Evolutionary conservation across 2,888 invertebrate species (phyloP).

Genomic region (Molorchus minor): DNA sequence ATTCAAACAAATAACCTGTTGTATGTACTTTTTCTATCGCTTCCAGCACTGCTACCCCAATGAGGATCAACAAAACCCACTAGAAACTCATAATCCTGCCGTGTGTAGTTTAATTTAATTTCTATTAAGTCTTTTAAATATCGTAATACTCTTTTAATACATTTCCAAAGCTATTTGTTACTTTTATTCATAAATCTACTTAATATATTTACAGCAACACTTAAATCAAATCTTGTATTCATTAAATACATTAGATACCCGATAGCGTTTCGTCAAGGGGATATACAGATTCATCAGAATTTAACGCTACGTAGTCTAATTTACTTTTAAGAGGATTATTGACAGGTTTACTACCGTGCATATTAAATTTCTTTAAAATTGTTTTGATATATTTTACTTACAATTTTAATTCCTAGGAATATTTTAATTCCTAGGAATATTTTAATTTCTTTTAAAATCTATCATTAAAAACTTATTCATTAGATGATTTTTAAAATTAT

Average conservation of each 20-base stretch:
- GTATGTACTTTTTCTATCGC: too few species aligned
- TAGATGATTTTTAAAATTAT: background rate
- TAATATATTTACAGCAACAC: constrained; percentile 24
- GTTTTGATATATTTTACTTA: constrained; percentile 35
- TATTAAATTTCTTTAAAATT: constrained; percentile 45
- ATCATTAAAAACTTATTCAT: background rate
- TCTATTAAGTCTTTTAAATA: background rate
- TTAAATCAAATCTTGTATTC: constrained; percentile 42
- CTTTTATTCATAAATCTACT: background rate
- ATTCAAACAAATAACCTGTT: too few species aligned
- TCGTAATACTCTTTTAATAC: background rate
- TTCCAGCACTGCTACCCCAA: too few species aligned
- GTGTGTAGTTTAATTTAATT: background rate
- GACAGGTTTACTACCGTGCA: constrained; percentile 35
- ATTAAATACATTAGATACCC: constrained; percentile 37
- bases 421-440: constrained; percentile 6
- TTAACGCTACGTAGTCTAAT: constrained; percentile 42
- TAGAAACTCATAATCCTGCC: background rate
- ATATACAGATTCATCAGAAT: constrained; percentile 40
- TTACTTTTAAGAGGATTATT: constrained; percentile 41
- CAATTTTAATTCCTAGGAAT: constrained; percentile 33
- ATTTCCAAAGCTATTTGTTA: background rate
- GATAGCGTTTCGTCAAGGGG: constrained; percentile 38
- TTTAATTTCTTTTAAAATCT: background rate
- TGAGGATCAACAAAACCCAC: background rate